A percentile compares a stretch with the other conserved stretches of the same genome.
Conservation (phyloP, 2,113 vertebrate species). For the Gobius niger region DNA sequence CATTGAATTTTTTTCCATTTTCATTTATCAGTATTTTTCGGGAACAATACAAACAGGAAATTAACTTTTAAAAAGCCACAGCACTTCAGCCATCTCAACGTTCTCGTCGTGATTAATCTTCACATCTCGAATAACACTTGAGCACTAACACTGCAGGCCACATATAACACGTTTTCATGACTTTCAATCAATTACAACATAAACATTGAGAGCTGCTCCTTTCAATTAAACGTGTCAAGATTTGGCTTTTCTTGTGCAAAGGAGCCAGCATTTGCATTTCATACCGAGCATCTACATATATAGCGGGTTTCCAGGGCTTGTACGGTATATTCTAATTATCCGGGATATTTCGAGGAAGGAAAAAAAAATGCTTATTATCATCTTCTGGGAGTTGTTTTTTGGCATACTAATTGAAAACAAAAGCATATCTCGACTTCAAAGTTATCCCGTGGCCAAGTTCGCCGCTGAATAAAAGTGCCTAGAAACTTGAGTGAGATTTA, state of each 20-base stretch:
- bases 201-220: slow-evolving; percentile 35
- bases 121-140: background rate
- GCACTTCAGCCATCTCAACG: background rate
- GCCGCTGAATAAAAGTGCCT: background rate
- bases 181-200: slow-evolving; percentile 35
- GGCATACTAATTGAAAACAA: slow-evolving; percentile 16
- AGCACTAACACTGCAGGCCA: background rate
- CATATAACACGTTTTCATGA: slow-evolving; percentile 22
- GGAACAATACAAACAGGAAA: background rate
- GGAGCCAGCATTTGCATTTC: slow-evolving; percentile 57
- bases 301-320: slow-evolving; percentile 66
- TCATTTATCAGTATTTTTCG: slow-evolving; percentile 25
- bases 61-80: background rate
- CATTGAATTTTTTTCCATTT: slow-evolving; percentile 13
- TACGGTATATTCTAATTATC: slow-evolving; percentile 62
- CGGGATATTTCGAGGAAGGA: slow-evolving; percentile 46
- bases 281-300: slow-evolving; percentile 72
- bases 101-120: background rate
- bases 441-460: slow-evolving; percentile 29
- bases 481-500: slow-evolving; percentile 53
- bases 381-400: slow-evolving; percentile 29
- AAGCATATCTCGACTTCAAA: background rate
- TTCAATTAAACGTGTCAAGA: slow-evolving; percentile 58
- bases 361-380: slow-evolving; percentile 41
- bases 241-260: slow-evolving; percentile 56